Conservation (phyloP, 2,797 vertebrate species). For the Otolemur crassicaudatus region DNA sequence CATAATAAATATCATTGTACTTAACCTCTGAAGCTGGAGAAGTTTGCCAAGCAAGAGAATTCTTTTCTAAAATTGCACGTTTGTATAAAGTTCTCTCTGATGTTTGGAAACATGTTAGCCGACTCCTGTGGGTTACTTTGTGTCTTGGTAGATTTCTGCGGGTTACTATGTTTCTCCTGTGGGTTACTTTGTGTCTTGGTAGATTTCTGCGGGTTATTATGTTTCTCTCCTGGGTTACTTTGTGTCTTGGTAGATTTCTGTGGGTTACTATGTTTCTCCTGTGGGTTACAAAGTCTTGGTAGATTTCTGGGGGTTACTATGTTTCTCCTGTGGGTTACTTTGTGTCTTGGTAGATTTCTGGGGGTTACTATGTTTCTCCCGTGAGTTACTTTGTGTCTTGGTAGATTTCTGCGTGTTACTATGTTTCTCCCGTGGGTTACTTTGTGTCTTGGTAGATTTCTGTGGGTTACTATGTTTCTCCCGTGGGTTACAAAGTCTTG, state of each 20-base stretch:
- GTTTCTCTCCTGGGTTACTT: neutral
- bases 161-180: neutral
- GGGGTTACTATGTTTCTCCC: neutral
- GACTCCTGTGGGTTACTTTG: neutral
- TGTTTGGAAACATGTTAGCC: neutral
- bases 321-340: neutral
- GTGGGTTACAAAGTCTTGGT: neutral
- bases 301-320: too few relatives aligned
- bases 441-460: neutral
- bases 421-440: neutral
- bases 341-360: neutral
- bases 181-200: neutral
- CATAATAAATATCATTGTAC: neutral
- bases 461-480: neutral
- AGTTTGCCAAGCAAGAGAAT: neutral
- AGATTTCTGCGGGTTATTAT: neutral
- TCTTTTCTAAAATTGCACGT: slow-evolving; percentile 40
- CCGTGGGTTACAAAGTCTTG: too few relatives aligned
- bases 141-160: neutral
- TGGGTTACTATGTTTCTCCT: neutral
- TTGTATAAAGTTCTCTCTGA: neutral
- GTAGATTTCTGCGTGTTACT: neutral
- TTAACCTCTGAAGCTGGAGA: neutral
- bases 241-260: neutral
- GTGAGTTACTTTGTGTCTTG: neutral